Conservation (phyloP, 2,797 vertebrate species). For the Pogonophryne albipinna region DNA sequence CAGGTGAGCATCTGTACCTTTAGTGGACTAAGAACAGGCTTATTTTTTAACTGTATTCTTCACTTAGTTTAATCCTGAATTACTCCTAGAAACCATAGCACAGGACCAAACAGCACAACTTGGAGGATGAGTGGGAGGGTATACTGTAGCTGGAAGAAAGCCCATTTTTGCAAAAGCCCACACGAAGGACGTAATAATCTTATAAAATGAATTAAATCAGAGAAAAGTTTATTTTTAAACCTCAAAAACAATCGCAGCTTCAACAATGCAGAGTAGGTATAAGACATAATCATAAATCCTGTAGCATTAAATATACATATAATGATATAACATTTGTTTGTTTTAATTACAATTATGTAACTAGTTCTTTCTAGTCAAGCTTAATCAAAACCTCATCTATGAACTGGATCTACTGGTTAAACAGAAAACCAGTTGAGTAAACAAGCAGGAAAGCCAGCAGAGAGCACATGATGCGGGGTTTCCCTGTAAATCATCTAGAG, state of each 20-base stretch:
- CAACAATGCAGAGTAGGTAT: background rate
- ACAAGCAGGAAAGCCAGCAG: conserved; percentile 30
- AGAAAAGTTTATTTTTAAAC: background rate
- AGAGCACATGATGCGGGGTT: conserved; percentile 40
- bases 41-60: conserved; percentile 27
- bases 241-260: conserved; percentile 7
- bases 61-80: conserved; percentile 42
- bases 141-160: conserved; percentile 47
- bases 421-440: conserved; percentile 35
- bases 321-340: conserved; percentile 1
- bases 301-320: background rate
- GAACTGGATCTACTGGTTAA: conserved; percentile 30
- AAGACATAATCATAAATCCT: background rate
- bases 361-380: background rate
- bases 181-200: conserved; percentile 46
- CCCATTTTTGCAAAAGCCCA: conserved; percentile 51
- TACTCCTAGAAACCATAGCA: conserved; percentile 23
- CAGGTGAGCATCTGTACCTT: conserved; percentile 22
- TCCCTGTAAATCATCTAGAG: conserved; percentile 32
- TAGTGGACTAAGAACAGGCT: conserved; percentile 25
- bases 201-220: conserved; percentile 46
- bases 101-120: conserved; percentile 44
- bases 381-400: conserved; percentile 16
- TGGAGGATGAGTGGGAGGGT: conserved; percentile 56
- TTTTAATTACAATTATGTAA: conserved; percentile 9